Base-by-base conservation (phyloP, 2,888 invertebrate genomes). In the Pollenia labialis region DNA sequence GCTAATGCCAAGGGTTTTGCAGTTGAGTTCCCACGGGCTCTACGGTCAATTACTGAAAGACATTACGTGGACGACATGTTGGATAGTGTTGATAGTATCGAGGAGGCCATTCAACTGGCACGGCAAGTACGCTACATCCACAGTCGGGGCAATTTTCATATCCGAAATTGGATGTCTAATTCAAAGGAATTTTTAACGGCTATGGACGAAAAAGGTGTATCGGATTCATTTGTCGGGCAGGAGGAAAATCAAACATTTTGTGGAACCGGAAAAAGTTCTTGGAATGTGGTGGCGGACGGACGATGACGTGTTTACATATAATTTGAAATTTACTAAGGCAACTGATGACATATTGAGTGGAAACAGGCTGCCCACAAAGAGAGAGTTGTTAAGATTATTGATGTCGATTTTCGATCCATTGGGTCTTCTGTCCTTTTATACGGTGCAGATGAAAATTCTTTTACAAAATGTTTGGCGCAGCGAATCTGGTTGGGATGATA, bases 71-170 rank as follows among this genome's bases (percentile, higher is more conserved):
- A 32, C 32, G 32, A 32, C 32, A 88, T 89, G 74, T 69, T 91
- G 32, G 88, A 89, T 48, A 89, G 90, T 52, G 85, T 86, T 6
- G 79, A 90, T 42, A 85, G 88, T 0, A 84, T 85, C 23, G 85
- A 88, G 68, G 87, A 88, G 72, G 89, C 88, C 14, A 83, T 87
- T 56, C 12, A 81, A 10, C 23, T 54, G 10, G 54, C 12, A 54
- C 54, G 10, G 6, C 14, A 58, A 32, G 58, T 88, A 2, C 54
- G 75, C 54, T 54, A 71, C 14, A 52, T 88, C 12, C 85, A 83
- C 60, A 79, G 56, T 23, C 76, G 75, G 9, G 86, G 74, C 6
- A 77, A 82, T 12, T 88, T 89, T 72, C 80, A 86, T 16, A 87
- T 88, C 16, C 72, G 85, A 6, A 89, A 89, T 54, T 89, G 87